phyloP scores from a whole-genome alignment of 2,113 vertebrate species.

The Girardinichthys multiradiatus region DNA sequence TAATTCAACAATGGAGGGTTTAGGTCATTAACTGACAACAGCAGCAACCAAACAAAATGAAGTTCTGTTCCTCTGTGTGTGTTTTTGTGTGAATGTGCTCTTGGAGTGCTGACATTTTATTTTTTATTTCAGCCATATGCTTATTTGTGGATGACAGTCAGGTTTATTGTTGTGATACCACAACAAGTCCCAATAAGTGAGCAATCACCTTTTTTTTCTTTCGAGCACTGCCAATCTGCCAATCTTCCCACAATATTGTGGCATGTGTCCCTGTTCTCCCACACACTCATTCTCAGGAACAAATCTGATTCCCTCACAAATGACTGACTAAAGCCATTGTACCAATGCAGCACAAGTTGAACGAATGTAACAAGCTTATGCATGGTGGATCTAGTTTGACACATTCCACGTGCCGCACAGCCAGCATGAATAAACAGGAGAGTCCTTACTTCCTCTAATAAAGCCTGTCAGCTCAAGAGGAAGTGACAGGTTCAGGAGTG shows the following conservation, averaged over 20 bases:
- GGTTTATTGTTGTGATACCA: conserved; percentile 61
- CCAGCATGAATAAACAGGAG: conserved; percentile 49
- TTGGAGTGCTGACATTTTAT: conserved; percentile 21
- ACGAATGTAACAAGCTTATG: conserved; percentile 59
- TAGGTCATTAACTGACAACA: conserved; percentile 58
- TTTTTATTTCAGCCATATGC: conserved; percentile 64
- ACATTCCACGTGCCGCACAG: conserved; percentile 36
- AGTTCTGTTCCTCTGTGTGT: conserved; percentile 28
- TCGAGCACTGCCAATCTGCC: conserved; percentile 54
- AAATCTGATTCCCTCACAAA: conserved; percentile 62
- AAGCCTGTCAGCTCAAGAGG: conserved; percentile 58
- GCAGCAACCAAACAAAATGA: conserved; percentile 61
- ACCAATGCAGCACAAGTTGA: conserved; percentile 50
- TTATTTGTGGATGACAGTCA: conserved; percentile 62
- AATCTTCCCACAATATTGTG: conserved; percentile 55
- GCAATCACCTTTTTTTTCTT: conserved; percentile 55
- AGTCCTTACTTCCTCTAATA: conserved; percentile 49
- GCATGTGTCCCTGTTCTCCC: conserved; percentile 61
- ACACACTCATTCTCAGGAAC: conserved; percentile 56
- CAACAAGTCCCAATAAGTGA: conserved; percentile 65
- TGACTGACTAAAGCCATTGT: conserved; percentile 66
- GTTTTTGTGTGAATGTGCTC: conserved; percentile 14
- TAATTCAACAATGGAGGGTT: conserved; percentile 66
- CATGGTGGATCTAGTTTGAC: conserved; percentile 52
- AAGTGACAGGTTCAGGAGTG: conserved; percentile 68